Evolutionary conservation across 2,888 invertebrate genomes (phyloP).

Genomic region (Erynnis tages): DNA sequence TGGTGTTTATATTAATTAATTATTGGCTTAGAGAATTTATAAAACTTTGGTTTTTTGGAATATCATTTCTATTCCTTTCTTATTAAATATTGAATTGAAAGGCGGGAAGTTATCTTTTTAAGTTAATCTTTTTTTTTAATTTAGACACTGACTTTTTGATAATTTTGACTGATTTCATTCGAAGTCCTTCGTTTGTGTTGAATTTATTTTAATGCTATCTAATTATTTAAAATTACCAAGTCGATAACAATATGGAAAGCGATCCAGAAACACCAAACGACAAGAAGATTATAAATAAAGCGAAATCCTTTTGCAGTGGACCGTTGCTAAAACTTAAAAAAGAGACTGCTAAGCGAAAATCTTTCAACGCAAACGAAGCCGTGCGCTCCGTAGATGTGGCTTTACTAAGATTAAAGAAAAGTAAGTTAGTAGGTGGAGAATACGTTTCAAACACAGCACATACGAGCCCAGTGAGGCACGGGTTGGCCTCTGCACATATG

Average conservation of each 20-base stretch:
- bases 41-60: no score
- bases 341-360: slow-evolving; percentile 55
- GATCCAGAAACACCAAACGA: slow-evolving; percentile 45
- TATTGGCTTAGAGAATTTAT: no score
- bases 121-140: no score
- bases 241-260: slow-evolving; percentile 52
- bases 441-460: slow-evolving; percentile 35
- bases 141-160: no score
- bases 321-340: slow-evolving; percentile 41
- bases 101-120: no score
- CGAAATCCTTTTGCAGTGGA: slow-evolving; percentile 48
- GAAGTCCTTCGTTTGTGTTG: not conserved
- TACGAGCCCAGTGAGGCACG: slow-evolving; percentile 34
- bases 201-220: not conserved
- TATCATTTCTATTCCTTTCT: no score
- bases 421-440: slow-evolving; percentile 55
- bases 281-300: slow-evolving; percentile 49
- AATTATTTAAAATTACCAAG: slow-evolving; percentile 38
- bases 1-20: no score
- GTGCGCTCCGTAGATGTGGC: slow-evolving; percentile 59
- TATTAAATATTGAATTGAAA: no score
- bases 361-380: slow-evolving; percentile 57
- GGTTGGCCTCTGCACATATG: slow-evolving; percentile 40
- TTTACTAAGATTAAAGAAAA: slow-evolving; percentile 58
- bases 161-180: no score